Evolutionary conservation across 2,113 vertebrate species (phyloP).

Genomic region (Alligator mississippiensis): DNA sequence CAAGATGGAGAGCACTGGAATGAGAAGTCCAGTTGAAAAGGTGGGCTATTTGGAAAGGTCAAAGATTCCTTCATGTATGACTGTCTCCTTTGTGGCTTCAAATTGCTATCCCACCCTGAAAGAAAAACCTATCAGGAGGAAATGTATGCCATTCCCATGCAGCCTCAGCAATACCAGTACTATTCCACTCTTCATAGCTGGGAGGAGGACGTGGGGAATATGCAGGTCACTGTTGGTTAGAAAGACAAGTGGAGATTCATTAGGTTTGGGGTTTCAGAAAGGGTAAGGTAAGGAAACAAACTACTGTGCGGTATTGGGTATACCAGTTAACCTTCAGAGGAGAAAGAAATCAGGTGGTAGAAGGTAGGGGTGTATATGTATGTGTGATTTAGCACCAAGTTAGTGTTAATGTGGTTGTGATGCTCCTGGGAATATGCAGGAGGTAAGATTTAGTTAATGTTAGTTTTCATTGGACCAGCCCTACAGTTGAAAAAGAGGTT

Average conservation of each 20-base stretch:
- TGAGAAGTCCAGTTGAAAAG: not conserved
- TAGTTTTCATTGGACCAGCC: too few relatives aligned
- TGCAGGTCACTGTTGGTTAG: accelerated
- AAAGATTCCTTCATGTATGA: not conserved
- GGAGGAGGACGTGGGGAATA: not conserved
- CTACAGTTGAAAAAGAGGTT: too few relatives aligned
- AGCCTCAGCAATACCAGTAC: not conserved
- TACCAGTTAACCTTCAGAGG: not conserved
- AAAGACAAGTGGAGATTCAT: not conserved
- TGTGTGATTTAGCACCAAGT: not conserved
- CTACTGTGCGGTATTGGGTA: not conserved
- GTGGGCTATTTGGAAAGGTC: not conserved
- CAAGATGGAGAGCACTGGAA: not conserved
- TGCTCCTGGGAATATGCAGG: too few relatives aligned
- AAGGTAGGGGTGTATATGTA: too few relatives aligned
- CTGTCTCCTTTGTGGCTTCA: not conserved
- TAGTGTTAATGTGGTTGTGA: too few relatives aligned
- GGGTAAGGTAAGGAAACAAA: not conserved
- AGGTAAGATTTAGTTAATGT: too few relatives aligned
- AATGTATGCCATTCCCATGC: not conserved
- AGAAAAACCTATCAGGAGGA: not conserved
- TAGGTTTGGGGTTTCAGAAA: not conserved
- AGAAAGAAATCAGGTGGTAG: not conserved
- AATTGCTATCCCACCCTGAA: accelerated
- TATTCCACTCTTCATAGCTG: not conserved